Evolutionary conservation across 2,797 vertebrate genomes (phyloP).

Genomic region (Astyanax mexicanus): DNA sequence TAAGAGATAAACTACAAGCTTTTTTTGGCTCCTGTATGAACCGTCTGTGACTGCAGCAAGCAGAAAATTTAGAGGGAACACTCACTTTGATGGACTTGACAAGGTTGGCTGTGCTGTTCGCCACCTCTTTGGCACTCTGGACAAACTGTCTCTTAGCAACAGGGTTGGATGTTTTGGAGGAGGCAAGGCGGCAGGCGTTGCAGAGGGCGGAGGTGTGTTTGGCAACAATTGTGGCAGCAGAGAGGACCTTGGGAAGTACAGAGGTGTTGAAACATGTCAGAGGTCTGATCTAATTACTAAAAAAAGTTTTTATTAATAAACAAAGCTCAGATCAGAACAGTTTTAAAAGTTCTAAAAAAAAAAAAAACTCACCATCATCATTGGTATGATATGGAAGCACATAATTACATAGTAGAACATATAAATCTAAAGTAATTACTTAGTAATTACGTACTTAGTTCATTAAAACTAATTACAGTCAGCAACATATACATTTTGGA

Average conservation of each 20-base stretch:
- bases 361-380: too few relatives aligned
- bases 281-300: background rate
- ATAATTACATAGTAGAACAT: too few relatives aligned
- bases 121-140: constrained; percentile 97
- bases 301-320: background rate
- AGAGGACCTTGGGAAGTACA: constrained; percentile 85
- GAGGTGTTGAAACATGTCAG: background rate
- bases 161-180: constrained; percentile 91
- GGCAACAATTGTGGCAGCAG: constrained; percentile 96
- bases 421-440: too few relatives aligned
- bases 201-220: constrained; percentile 97
- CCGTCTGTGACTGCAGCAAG: background rate
- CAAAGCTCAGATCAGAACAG: background rate
- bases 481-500: too few relatives aligned
- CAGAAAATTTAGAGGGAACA: constrained; percentile 3
- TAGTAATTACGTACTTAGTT: too few relatives aligned
- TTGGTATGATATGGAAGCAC: too few relatives aligned
- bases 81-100: constrained; percentile 98
- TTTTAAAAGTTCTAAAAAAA: background rate
- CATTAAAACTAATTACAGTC: too few relatives aligned
- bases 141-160: constrained; percentile 99
- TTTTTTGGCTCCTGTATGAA: background rate
- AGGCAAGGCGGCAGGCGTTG: constrained; percentile 95
- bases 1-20: background rate
- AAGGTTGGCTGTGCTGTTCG: constrained; percentile 97